Evolutionary conservation across 2,888 invertebrate genomes (phyloP), one percentile per base, ranked within the genome.

Genomic region (Zygogramma bicolorata): DNA sequence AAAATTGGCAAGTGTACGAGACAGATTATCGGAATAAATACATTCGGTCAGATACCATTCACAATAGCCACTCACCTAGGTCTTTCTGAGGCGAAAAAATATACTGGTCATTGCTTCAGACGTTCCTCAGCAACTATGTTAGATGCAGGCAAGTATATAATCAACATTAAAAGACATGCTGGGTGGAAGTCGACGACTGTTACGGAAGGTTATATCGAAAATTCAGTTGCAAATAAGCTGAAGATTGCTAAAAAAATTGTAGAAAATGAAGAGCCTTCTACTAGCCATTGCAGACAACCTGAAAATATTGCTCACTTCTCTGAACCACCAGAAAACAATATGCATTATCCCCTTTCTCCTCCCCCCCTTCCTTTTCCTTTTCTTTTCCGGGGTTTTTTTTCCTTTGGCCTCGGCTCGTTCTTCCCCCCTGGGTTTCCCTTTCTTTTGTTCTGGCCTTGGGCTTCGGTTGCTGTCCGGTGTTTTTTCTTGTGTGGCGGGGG

Each of bases 1-100:
- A 25, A 58, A 58, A 58, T 25, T 58, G 27, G 58, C 58, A 58
- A 58, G 58, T 58, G 58, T 58, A 25, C 58, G 58, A 58, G 58
- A 58, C 58, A 58, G 58, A 27, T 58, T n/a, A 58, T 58, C 58
- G 58, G 58, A 25, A 58, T 10, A 58, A 58, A 58, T 58, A 58
- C 58, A 58, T 58, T 58, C 27, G 58, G 58, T 58, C 58, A 25
- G 25, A 58, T 58, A 58, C 58, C 27, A 20, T n/a, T 13, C 27
- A 29, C n/a, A 27, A 58, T 58, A 58, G n/a, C 27, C 58, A 25
- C 22, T 25, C 13, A 27, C 58, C 22, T 27, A 22, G 27, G 27
- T 27, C 22, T 27, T 58, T 25, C 58, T 58, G 25, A 29, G 22
- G 58, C 22, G 25, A 29, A 58, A 58, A 13, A 38, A 38, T 38